These are phyloP conservation scores for Abscondita cerata DNA, from an alignment of 2,888 invertebrate species.

Conservation along the genomic window DNA sequence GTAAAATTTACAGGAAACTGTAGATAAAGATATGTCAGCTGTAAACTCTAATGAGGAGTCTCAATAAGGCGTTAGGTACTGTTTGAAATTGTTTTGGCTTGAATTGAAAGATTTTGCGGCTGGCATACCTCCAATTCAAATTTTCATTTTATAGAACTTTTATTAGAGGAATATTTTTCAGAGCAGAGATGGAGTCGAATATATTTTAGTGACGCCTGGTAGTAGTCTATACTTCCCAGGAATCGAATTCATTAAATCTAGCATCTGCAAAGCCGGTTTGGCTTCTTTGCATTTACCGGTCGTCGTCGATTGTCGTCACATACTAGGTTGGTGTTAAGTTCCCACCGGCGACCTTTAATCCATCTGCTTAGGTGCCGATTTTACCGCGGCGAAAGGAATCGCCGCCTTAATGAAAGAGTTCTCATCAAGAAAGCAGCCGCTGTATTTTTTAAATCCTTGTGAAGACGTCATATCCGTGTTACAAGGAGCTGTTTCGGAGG, in stretches of 20 bases:
- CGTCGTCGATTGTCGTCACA: slow-evolving; percentile 81
- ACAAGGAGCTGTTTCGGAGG: slow-evolving; percentile 70
- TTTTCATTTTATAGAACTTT: background rate
- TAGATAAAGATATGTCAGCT: too few species aligned
- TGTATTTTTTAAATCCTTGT: slow-evolving; percentile 74
- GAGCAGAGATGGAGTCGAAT: slow-evolving; percentile 73
- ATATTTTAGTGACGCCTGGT: slow-evolving; percentile 78
- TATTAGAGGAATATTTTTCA: slow-evolving; percentile 53
- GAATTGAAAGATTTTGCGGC: too few species aligned
- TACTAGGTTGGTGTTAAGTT: slow-evolving; percentile 70
- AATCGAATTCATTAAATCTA: slow-evolving; percentile 80
- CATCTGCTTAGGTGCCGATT: slow-evolving; percentile 85
- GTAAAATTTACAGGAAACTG: too few species aligned
- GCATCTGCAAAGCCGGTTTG: slow-evolving; percentile 77
- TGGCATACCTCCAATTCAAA: too few species aligned
- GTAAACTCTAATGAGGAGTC: too few species aligned
- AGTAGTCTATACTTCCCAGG: slow-evolving; percentile 84
- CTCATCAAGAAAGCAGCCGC: slow-evolving; percentile 71
- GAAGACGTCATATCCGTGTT: slow-evolving; percentile 73
- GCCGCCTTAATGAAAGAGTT: slow-evolving; percentile 78
- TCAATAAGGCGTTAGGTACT: too few species aligned
- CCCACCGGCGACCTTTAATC: too few species aligned
- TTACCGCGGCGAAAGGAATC: slow-evolving; percentile 86
- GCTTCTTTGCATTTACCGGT: slow-evolving; percentile 73
- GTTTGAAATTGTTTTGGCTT: too few species aligned